phyloP scores from a whole-genome alignment of 2,113 vertebrate species.

The Nothobranchius furzeri region DNA sequence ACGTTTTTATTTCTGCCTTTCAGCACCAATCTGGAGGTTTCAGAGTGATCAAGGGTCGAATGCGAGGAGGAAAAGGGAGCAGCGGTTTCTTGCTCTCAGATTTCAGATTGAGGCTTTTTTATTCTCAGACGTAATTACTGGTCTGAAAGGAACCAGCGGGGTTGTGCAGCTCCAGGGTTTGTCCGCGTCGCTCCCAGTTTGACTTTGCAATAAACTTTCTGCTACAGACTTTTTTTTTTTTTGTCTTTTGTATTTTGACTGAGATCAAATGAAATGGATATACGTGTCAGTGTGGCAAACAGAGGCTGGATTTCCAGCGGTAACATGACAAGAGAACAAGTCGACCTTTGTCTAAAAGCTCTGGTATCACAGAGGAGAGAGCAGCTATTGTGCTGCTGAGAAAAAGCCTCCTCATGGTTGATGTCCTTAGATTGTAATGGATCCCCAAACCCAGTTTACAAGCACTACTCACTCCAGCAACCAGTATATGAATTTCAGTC shows the following conservation, averaged over 20 bases:
- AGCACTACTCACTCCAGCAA: constrained; percentile 55
- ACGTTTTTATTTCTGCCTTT: constrained; percentile 18
- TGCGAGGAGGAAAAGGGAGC: neutral
- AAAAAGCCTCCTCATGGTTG: constrained; percentile 77
- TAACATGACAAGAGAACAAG: constrained; percentile 76
- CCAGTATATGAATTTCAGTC: constrained; percentile 56
- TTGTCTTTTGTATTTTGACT: constrained; percentile 46
- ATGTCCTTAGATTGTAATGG: constrained; percentile 77
- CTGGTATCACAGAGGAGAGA: constrained; percentile 75
- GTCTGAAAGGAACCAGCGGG: neutral
- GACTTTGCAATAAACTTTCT: constrained; percentile 6
- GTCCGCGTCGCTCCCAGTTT: neutral
- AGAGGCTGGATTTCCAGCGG: constrained; percentile 55
- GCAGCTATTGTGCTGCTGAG: constrained; percentile 74
- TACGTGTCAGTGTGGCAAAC: constrained; percentile 61
- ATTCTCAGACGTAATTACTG: constrained; percentile 18
- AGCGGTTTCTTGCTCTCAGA: neutral
- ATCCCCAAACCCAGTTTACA: constrained; percentile 67
- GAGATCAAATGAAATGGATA: constrained; percentile 60
- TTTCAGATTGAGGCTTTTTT: neutral
- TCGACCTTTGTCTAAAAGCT: constrained; percentile 74
- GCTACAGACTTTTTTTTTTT: constrained; percentile 1
- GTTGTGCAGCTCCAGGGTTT: neutral
- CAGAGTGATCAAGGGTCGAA: neutral
- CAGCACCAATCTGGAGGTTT: constrained; percentile 6